Evolutionary conservation across 2,797 vertebrate species (phyloP).

Genomic region (Pseudochaenichthys georgianus): DNA sequence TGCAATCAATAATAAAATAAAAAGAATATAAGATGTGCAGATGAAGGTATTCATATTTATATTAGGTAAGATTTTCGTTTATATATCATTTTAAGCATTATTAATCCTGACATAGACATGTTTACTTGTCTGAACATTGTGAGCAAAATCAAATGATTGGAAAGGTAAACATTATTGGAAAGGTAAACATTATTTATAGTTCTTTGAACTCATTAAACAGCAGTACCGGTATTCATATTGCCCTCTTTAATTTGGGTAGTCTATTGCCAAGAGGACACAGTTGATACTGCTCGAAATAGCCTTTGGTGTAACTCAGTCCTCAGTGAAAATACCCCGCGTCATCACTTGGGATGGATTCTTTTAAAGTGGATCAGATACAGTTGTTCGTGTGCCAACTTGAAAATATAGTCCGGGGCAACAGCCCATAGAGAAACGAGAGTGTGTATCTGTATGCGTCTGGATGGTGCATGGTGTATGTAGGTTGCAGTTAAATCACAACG

Average conservation of each 20-base stretch:
- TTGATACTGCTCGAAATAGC: constrained; percentile 53
- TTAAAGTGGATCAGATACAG: constrained; percentile 51
- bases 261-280: constrained; percentile 18
- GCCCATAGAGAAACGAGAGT: not conserved
- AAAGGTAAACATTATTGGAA: not conserved
- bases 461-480: not conserved
- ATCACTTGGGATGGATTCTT: constrained; percentile 49
- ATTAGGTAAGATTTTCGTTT: not conserved
- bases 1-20: not conserved
- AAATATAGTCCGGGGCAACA: not conserved
- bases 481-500: not conserved
- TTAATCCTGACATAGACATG: not conserved
- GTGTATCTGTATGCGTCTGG: not conserved
- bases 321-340: constrained; percentile 50
- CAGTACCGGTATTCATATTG: constrained; percentile 7
- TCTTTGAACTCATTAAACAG: not conserved
- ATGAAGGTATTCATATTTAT: not conserved
- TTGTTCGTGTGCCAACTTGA: constrained; percentile 1
- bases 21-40: not conserved
- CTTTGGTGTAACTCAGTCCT: constrained; percentile 48
- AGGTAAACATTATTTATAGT: not conserved
- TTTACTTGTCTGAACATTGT: not conserved
- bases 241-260: constrained; percentile 16
- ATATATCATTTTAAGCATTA: not conserved
- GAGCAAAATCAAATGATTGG: not conserved